Evolutionary conservation across 2,888 invertebrate species (phyloP).

Genomic region (Cetonia aurata): DNA sequence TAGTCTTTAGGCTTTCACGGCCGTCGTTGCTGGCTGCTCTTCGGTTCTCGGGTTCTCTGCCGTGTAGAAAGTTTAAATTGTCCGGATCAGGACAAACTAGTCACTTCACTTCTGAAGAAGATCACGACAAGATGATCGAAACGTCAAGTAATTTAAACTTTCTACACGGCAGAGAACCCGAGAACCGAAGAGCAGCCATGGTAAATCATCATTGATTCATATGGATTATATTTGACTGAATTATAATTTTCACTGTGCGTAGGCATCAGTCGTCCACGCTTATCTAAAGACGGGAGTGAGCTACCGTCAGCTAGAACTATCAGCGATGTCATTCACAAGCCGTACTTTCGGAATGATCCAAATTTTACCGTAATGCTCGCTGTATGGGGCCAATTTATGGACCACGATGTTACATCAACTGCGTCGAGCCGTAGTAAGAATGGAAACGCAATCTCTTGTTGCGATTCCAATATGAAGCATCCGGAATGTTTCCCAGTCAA

Average conservation of each 20-base stretch:
- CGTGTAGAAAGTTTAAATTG: too few species aligned
- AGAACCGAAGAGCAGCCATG: too few species aligned
- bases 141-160: too few species aligned
- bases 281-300: conserved; percentile 67
- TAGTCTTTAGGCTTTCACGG: too few species aligned
- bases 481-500: conserved; percentile 87
- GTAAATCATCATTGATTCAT: too few species aligned
- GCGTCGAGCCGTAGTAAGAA: conserved; percentile 81
- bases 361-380: conserved; percentile 87
- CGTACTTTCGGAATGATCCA: conserved; percentile 80
- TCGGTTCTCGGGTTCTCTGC: too few species aligned
- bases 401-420: conserved; percentile 89
- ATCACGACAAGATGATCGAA: too few species aligned
- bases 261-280: conserved; percentile 77
- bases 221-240: too few species aligned
- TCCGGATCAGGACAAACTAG: too few species aligned
- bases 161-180: too few species aligned
- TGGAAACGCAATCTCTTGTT: conserved; percentile 81
- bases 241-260: not conserved
- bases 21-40: too few species aligned
- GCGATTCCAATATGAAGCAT: conserved; percentile 68
- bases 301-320: conserved; percentile 84
- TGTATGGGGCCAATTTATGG: conserved; percentile 90
- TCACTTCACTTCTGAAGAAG: too few species aligned
- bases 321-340: conserved; percentile 80